phyloP scores from a whole-genome alignment of 2,113 vertebrate species.

The Centropus bengalensis region DNA sequence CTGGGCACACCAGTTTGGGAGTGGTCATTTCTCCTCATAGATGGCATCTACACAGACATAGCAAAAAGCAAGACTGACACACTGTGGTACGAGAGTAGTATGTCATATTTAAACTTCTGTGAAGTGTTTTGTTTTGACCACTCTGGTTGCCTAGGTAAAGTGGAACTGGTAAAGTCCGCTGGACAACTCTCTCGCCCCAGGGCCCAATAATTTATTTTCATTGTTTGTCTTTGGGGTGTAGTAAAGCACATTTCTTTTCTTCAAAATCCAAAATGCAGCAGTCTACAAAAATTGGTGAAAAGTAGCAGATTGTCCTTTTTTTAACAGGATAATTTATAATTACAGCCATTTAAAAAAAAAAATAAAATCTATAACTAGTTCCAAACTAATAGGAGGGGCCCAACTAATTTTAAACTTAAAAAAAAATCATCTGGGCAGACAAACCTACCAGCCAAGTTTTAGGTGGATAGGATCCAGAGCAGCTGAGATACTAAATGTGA shows the following conservation, averaged over 20 bases:
- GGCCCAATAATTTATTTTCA: not conserved
- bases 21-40: not conserved
- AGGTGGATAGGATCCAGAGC: constrained; percentile 68
- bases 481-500: constrained; percentile 66
- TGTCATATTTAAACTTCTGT: not conserved
- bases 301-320: not conserved
- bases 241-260: not conserved
- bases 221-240: not conserved
- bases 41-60: not conserved
- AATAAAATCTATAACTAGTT: constrained; percentile 21
- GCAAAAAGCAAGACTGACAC: not conserved
- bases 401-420: constrained; percentile 63
- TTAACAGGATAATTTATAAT: constrained; percentile 33
- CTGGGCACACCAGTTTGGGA: not conserved
- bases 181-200: not conserved
- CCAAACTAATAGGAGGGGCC: constrained; percentile 48
- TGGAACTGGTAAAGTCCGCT: not conserved
- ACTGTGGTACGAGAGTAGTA: not conserved
- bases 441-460: constrained; percentile 67
- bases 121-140: not conserved
- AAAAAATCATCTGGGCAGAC: constrained; percentile 58
- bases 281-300: constrained; percentile 15
- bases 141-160: not conserved
- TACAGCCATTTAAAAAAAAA: not conserved
- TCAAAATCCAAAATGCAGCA: constrained; percentile 4